These are phyloP conservation scores for Bufotes viridis DNA, from an alignment of 2,797 vertebrate genomes.

Conservation along the genomic window DNA sequence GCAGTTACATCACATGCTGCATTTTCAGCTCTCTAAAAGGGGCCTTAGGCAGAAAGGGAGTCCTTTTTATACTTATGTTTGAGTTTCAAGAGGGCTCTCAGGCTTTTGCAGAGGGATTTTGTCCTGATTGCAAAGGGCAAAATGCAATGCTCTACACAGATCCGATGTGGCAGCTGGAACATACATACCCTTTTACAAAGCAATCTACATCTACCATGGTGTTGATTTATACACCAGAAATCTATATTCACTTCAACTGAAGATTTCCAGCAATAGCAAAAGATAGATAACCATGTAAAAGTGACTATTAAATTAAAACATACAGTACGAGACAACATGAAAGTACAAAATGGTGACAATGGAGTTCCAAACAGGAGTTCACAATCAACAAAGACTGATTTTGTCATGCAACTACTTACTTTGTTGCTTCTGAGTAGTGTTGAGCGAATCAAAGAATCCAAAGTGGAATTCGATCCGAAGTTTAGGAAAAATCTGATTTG, in stretches of 20 bases:
- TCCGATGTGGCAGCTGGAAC: neutral
- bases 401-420: too few species aligned
- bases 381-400: too few species aligned
- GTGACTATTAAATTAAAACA: neutral
- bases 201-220: neutral
- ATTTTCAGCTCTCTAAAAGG: slow-evolving; percentile 58
- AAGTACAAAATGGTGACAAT: too few species aligned
- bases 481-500: too few species aligned
- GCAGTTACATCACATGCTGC: slow-evolving; percentile 64
- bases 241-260: neutral
- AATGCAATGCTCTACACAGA: slow-evolving; percentile 1
- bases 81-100: slow-evolving; percentile 39
- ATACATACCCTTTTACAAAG: neutral
- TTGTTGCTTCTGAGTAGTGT: too few species aligned
- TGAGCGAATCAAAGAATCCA: too few species aligned
- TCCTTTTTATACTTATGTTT: slow-evolving; percentile 48
- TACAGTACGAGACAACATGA: neutral
- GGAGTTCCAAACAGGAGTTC: too few species aligned
- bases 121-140: slow-evolving; percentile 34
- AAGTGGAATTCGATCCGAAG: too few species aligned
- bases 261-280: neutral
- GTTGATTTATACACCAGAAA: neutral
- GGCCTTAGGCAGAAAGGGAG: slow-evolving; percentile 44
- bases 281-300: neutral
- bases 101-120: slow-evolving; percentile 12